Conservation (phyloP, 2,888 invertebrate species). For the Callyntrura sp. region DNA sequence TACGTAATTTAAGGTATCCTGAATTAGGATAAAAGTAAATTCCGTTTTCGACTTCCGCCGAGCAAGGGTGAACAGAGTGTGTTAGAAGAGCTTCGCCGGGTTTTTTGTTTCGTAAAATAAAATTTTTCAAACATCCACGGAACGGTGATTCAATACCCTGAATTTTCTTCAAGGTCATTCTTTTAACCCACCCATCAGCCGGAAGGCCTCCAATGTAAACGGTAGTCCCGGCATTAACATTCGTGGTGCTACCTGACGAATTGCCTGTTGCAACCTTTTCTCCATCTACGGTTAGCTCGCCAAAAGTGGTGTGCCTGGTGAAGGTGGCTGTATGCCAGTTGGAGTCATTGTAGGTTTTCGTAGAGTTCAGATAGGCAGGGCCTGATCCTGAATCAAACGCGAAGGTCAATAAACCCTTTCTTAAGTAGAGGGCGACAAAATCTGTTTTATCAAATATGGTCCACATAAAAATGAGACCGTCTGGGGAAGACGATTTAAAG, state of each 20-base stretch:
- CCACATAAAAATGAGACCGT: constrained; percentile 94
- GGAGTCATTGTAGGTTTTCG: constrained; percentile 89
- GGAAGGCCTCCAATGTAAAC: constrained; percentile 90
- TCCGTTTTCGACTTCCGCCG: constrained; percentile 92
- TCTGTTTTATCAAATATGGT: constrained; percentile 89
- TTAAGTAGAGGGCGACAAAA: constrained; percentile 91
- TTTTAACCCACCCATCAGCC: constrained; percentile 74
- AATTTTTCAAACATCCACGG: constrained; percentile 93
- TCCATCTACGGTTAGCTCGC: constrained; percentile 90
- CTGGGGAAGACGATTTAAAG: constrained; percentile 94
- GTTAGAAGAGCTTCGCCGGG: constrained; percentile 88
- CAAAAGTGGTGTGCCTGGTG: constrained; percentile 88
- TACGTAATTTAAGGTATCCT: constrained; percentile 89
- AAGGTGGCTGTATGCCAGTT: constrained; percentile 93
- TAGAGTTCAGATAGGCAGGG: constrained; percentile 88
- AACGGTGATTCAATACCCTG: constrained; percentile 90
- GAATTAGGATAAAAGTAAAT: constrained; percentile 93
- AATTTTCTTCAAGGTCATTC: constrained; percentile 80
- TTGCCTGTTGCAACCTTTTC: constrained; percentile 87
- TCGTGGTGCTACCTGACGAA: constrained; percentile 86
- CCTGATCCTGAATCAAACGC: constrained; percentile 91
- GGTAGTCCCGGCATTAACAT: constrained; percentile 89
- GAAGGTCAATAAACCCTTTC: constrained; percentile 88
- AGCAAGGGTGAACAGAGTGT: constrained; percentile 91
- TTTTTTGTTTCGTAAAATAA: constrained; percentile 88